Conservation (phyloP, 2,797 vertebrate genomes). For the Setipinna tenuifilis region DNA sequence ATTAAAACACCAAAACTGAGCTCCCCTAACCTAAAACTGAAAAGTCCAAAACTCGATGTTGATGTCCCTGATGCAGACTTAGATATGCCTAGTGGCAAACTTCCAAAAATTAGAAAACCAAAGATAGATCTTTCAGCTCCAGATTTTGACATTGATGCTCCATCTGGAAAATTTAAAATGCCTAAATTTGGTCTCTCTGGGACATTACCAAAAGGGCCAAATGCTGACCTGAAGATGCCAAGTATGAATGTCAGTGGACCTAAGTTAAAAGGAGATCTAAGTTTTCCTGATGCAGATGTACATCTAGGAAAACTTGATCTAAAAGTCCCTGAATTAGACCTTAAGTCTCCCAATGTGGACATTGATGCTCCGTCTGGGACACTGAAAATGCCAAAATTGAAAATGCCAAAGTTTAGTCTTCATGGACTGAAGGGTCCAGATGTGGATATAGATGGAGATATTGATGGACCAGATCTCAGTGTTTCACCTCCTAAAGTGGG, state of each 20-base stretch:
- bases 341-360: constrained; percentile 37
- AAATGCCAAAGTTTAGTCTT: constrained; percentile 59
- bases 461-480: constrained; percentile 47
- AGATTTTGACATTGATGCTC: constrained; percentile 27
- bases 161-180: constrained; percentile 40
- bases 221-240: constrained; percentile 46
- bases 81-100: constrained; percentile 34
- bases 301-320: constrained; percentile 31
- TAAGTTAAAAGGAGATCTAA: constrained; percentile 35
- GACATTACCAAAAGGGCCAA: constrained; percentile 6
- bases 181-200: constrained; percentile 24
- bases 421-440: constrained; percentile 53
- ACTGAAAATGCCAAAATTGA: constrained; percentile 49
- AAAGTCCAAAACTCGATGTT: constrained; percentile 39
- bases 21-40: constrained; percentile 29
- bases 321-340: constrained; percentile 54
- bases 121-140: constrained; percentile 38
- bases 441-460: constrained; percentile 42
- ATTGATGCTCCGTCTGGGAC: constrained; percentile 35
- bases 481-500: constrained; percentile 42
- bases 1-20: constrained; percentile 38
- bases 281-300: constrained; percentile 48
- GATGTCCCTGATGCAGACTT: constrained; percentile 35
- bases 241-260: constrained; percentile 41
- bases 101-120: constrained; percentile 35